These are phyloP conservation scores for Butorides virescens DNA, from an alignment of 2,113 vertebrate genomes.

Conservation along the genomic window DNA sequence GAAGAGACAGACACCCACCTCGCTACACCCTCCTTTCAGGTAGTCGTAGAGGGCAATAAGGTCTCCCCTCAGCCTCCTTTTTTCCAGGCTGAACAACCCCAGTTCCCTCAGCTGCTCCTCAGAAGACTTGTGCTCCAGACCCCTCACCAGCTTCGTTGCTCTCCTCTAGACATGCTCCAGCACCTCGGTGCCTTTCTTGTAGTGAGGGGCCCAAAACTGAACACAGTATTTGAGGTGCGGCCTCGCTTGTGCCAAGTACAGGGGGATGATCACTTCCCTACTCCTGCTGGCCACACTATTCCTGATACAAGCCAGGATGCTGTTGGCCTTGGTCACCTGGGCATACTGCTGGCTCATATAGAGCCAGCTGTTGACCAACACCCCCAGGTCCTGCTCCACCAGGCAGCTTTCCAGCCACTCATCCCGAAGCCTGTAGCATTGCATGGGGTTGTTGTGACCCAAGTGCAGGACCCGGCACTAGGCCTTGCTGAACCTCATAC, in stretches of 20 bases:
- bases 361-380: rapidly evolving
- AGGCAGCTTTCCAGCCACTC: not conserved
- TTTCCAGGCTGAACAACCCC: not conserved
- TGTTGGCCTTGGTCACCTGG: not conserved
- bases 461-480: no score
- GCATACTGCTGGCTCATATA: not conserved
- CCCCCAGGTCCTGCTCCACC: not conserved
- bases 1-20: not conserved
- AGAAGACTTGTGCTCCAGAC: no score
- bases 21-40: not conserved
- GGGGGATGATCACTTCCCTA: not conserved
- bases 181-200: no score
- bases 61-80: not conserved
- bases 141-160: no score
- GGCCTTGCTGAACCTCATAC: not conserved
- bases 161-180: no score
- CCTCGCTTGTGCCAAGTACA: not conserved
- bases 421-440: not conserved
- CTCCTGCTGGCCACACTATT: not conserved
- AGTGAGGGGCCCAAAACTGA: no score
- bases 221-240: no score
- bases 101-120: not conserved
- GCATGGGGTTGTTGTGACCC: not conserved
- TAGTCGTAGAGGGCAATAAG: not conserved
- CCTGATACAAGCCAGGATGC: not conserved